These are phyloP conservation scores for Ectropis grisescens DNA, from an alignment of 1,140 invertebrate species.

Conservation along the genomic window DNA sequence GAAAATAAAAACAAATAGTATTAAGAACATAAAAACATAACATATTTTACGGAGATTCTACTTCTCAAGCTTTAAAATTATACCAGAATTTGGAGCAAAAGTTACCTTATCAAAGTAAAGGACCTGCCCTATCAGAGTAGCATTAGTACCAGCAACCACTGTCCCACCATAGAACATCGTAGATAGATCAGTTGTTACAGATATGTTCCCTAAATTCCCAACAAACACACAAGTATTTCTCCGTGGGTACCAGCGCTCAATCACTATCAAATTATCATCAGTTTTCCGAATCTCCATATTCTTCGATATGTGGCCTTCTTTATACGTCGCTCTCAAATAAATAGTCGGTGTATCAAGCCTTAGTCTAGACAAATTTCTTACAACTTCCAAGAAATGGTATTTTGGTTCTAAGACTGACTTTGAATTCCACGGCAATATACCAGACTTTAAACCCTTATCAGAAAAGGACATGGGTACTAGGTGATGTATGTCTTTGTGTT, in stretches of 20 bases:
- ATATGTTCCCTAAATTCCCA: slow-evolving; percentile 74
- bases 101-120: slow-evolving; percentile 78
- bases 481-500: slow-evolving; percentile 75
- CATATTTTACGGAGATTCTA: slow-evolving; percentile 32
- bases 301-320: slow-evolving; percentile 71
- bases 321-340: slow-evolving; percentile 77
- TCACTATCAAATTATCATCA: slow-evolving; percentile 75
- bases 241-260: slow-evolving; percentile 83
- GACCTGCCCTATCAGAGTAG: slow-evolving; percentile 70
- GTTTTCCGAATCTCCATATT: slow-evolving; percentile 77
- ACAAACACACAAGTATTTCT: slow-evolving; percentile 81
- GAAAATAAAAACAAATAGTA: slow-evolving; percentile 2
- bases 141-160: slow-evolving; percentile 74
- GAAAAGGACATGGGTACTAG: slow-evolving; percentile 76
- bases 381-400: slow-evolving; percentile 62
- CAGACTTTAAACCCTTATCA: slow-evolving; percentile 11
- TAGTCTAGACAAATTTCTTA: slow-evolving; percentile 71
- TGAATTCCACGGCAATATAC: slow-evolving; percentile 74
- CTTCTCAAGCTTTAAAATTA: slow-evolving; percentile 79
- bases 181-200: slow-evolving; percentile 77
- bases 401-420: slow-evolving; percentile 44
- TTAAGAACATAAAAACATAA: slow-evolving; percentile 2
- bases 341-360: slow-evolving; percentile 75
- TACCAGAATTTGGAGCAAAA: slow-evolving; percentile 73
- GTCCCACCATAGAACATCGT: slow-evolving; percentile 81